Conservation (phyloP, 2,113 vertebrate species). For the human region GRCh38 chr17:28476001-28476500, state of each 20-base stretch:
- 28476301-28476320: no score
- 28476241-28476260: neutral
- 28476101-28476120: neutral
- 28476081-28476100: neutral
- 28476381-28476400: no score
- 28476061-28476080: neutral
- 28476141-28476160: neutral
- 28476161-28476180: neutral
- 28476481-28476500: rapidly evolving
- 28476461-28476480: neutral
- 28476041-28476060: neutral
- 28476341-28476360: no score
- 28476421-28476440: no score
- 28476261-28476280: neutral
- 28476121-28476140: neutral
- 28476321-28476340: no score
- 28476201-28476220: neutral
- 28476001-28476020: no score
- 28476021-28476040: neutral
- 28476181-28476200: neutral
- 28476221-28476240: neutral
- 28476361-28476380: no score
- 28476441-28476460: neutral
- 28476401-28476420: no score
- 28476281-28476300: no score